Base-by-base conservation (phyloP, 2,888 invertebrate species). In the Chymomyza amoena region DNA sequence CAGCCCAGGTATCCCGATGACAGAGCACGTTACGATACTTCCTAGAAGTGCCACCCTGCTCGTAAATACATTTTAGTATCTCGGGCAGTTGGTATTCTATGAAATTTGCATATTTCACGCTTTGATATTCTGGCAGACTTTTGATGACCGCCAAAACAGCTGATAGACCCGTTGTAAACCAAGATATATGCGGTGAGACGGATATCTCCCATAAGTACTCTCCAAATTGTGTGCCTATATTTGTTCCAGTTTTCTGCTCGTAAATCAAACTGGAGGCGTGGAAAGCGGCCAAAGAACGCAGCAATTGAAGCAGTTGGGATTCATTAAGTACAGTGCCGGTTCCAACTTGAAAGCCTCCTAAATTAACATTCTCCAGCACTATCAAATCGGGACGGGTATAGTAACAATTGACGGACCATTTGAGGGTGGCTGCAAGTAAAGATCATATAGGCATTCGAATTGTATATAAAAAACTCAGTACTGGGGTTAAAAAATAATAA, bases 11-110 rank as follows among this genome's bases (percentile, higher is more conserved):
- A 78, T 92, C 92, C 2, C 90, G 89, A 84, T 92, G 92, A 28
- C 92, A 92, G 1, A 93, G 76, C 2, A 93, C 93, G 71, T 93
- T 93, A n/a, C 89, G 78, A 88, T 92, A 91, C 63, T 80, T 88
- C 66, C 77, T 18, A 1, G 92, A 90, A 16, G 91, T 72, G 13
- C 77, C 73, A 0, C 85, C 82, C 77, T 88, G 89, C 10, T 75
- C 76, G 56, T 87, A 91, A 13, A 90, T 73, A 0, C 64, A 61
- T 25, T 81, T 73, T 16, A 90, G 56, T n/a, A 72, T 80, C 15
- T 57, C 45, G 3, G 75, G 50, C 9, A 92, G 74, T 7, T 89
- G 75, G 0, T 72, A 66, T 9, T 73, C 74, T 45, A 91, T 87
- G 45, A 88, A 84, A 18, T 79, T 57, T 5, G 78, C 77, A 62